Evolutionary conservation across 53 echinoderm and acorn worm genomes (phyloP), one percentile per base, ranked within the genome.

Genomic region (Temnopleurus reevesii): DNA sequence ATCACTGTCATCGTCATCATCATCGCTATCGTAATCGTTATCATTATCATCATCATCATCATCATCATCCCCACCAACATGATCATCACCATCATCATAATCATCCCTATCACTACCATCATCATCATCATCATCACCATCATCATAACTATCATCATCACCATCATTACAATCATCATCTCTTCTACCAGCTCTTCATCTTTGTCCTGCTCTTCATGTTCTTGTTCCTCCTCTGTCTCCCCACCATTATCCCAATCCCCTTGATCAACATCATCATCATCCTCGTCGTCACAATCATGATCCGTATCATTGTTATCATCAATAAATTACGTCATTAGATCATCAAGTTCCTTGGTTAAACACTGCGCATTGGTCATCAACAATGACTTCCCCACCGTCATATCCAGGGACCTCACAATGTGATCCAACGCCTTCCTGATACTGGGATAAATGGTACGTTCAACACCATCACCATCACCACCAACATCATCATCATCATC

Each of bases 281-380:
- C 35, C 29, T 76, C 76, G 34, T 76, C 10, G 34, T 76, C 76
- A 76, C 36, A 31, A 76, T 76, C 25, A 60, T n/a, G 6, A 12
- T 60, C n/a, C n/a, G n/a, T n/a, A 53, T 53, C 53, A 53, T 53
- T 17, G 17, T 53, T 17, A 53, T 53, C n/a, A n/a, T n/a, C n/a
- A n/a, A n/a, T 25, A 58, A 89, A 96, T 96, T 86, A 99, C 99
- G 99, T 99, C 99, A 99, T 94, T 27, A 99, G 94, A 76, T 99
- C 99, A 77, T 99, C 99, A 29, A 95, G 92, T 85, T 99, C 99
- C 79, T 99, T 99, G 89, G 94, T 96, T 26, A 95, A 59, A 82
- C 93, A 93, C 93, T 99, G 99, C 3, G 93, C 95, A 63, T 99
- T 94, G 71, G 99, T 99, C 99, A 99, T 99, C 64, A 97, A 84